Conservation (phyloP, 1,140 invertebrate species). For the Drosophila oshimai region DNA sequence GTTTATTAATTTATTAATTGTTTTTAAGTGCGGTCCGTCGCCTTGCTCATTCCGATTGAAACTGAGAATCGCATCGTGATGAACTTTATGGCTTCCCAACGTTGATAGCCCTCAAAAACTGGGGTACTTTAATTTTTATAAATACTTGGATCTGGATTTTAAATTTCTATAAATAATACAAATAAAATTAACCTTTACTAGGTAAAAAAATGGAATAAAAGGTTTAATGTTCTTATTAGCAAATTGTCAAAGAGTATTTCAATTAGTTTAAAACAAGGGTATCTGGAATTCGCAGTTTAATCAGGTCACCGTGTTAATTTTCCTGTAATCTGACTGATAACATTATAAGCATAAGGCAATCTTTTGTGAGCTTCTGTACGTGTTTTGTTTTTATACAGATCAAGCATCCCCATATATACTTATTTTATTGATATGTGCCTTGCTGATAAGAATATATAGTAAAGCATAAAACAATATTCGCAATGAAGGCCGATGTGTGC, state of each 20-base stretch:
- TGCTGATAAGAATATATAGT: constrained; percentile 14
- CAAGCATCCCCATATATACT: constrained; percentile 3
- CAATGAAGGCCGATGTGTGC: neutral
- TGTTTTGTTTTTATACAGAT: neutral
- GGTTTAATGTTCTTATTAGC: neutral
- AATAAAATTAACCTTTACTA: no score
- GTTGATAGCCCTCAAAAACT: neutral
- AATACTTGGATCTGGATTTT: no score
- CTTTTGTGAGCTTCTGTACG: neutral
- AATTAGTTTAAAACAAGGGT: neutral
- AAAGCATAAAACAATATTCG: neutral
- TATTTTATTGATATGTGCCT: constrained; percentile 29
- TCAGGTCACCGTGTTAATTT: neutral
- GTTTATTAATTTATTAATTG: neutral
- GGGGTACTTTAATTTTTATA: neutral
- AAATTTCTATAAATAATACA: neutral
- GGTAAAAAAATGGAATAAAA: no score
- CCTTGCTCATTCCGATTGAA: neutral
- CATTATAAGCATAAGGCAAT: neutral
- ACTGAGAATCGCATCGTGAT: constrained; percentile 21
- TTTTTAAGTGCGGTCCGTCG: constrained; percentile 11
- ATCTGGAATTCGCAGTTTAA: neutral
- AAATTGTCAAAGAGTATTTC: neutral
- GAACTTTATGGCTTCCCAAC: constrained; percentile 25
- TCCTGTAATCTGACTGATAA: constrained; percentile 9